A percentile compares a stretch with the other conserved stretches of the same genome.
phyloP scores from a whole-genome alignment of 1,140 invertebrate species.

The Scaptodrosophila lebanonensis region DNA sequence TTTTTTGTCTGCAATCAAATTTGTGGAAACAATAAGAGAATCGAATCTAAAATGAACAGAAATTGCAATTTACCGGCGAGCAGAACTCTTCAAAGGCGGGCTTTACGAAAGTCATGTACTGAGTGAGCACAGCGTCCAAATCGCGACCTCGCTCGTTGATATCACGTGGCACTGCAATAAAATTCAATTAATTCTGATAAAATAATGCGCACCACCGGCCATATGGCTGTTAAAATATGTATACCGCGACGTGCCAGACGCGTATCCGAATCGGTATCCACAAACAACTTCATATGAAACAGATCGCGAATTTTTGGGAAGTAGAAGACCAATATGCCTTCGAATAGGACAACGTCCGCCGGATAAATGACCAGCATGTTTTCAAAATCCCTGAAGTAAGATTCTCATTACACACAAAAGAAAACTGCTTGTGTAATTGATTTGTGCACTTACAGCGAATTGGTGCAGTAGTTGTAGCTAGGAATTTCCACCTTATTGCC shows the following conservation, averaged over 20 bases:
- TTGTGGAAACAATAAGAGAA: not conserved
- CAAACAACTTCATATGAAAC: slow-evolving; percentile 99
- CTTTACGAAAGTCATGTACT: slow-evolving; percentile 98
- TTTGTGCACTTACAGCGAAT: slow-evolving; percentile 87
- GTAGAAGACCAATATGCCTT: slow-evolving; percentile 99
- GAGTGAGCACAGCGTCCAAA: slow-evolving; percentile 94
- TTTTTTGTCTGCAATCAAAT: slow-evolving; percentile 91
- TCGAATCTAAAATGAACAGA: not conserved
- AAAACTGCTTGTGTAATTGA: too few species aligned
- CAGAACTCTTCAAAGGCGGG: slow-evolving; percentile 99
- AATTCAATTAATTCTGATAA: slow-evolving; percentile 10
- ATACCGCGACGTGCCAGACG: slow-evolving; percentile 94
- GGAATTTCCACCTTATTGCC: slow-evolving; percentile 92
- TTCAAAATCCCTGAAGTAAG: slow-evolving; percentile 81
- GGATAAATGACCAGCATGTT: slow-evolving; percentile 92
- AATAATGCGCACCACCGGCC: slow-evolving; percentile 7
- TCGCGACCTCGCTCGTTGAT: slow-evolving; percentile 95
- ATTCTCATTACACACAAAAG: too few species aligned
- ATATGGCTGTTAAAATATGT: not conserved
- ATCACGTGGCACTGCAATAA: slow-evolving; percentile 90
- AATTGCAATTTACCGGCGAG: slow-evolving; percentile 86
- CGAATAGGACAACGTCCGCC: slow-evolving; percentile 98
- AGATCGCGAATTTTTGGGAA: slow-evolving; percentile 95
- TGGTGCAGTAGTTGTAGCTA: slow-evolving; percentile 92
- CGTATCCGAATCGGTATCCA: slow-evolving; percentile 99